Evolutionary conservation across 1,140 invertebrate genomes (phyloP), one percentile per base, ranked within the genome.

Genomic region (Whitmania pigra): DNA sequence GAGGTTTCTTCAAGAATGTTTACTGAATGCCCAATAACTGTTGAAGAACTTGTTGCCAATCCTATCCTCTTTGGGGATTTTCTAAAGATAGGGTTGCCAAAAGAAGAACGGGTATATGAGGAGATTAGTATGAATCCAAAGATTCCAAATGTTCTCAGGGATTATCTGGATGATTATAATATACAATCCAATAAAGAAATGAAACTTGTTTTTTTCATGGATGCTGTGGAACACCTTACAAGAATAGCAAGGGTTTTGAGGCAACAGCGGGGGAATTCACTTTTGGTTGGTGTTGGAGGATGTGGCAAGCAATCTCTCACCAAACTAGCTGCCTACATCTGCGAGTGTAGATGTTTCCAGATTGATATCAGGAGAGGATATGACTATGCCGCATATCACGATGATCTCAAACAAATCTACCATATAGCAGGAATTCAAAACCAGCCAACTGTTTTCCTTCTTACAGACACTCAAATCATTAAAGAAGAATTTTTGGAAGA

Each of bases 401-500:
- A 91, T 73, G 90, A 92, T 80, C 77, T 92, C 0, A 86, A 89
- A 43, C 86, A 85, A 72, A 85, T 92, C 75, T 88, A 88, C 76
- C 83, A 86, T 67, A 68, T 78, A 22, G 79, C 81, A 53, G 83
- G 82, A 17, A 77, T 81, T 7, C 77, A 83, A 69, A 82, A 83
- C 66, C 71, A 81, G 72, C 77, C 80, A 71, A 81, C 82, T 54
- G 80, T 84, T 0, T 84, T 84, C 75, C 74, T 84, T 1, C 82
- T 84, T 73, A 82, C 82, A 18, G 83, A 83, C 73, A 82, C 79
- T 66, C 74, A 83, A 55, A 88, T 92, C 67, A 87, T 86, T 0
- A 88, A 90, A 43, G 89, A 91, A 78, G 85, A 87, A 54, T 92
- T 92, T 80, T 84, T 92, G n/a, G 90, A 93, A 80, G 91, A 93